Base-by-base conservation (phyloP, 1,140 invertebrate species). In the Diorhabda carinulata region DNA sequence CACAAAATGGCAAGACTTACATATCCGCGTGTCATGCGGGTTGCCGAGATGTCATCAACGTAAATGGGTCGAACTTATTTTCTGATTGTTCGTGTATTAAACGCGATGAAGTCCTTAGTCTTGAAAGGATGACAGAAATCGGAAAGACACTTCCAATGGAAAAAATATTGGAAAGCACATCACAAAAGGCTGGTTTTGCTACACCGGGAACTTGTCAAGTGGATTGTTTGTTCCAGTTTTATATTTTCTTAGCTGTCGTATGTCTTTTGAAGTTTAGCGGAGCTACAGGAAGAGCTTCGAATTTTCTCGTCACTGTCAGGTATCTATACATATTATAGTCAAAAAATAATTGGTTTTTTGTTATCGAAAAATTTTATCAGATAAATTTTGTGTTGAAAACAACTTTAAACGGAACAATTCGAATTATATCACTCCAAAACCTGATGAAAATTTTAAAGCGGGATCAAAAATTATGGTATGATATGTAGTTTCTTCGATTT, bases 1-100 rank as follows among this genome's bases (percentile, higher is more conserved):
- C 87, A 0, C 82, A 84, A 68, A 84, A 84, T 64, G 82, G 83
- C 2, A 81, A 81, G 61, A 89, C 87, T 4, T 91, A 87, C 73
- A 90, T 90, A 71, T 91, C 89, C 2, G 86, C 89, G 5, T 91
- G 90, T 74, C 88, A 90, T 77, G 89, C 89, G 57, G 90, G 90
- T 4, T 91, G 90, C 76, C 81, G 80, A 9, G 73, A 82, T 63
- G 74, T 81, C 52, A 74, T 74, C 3, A 68, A 63, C 40, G 69
- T 76, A 43, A 70, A 74, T 74, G 73, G 68, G 43, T 72, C 73
- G 2, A 59, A 84, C 81, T 72, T 83, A 6, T 86, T 81, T 72
- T 83, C 83, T 5, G 83, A 89, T 61, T 89, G 88, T 72, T 84
- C 83, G 56, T 89, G 88, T 72, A 83, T 86, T 65, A 77, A 72